Conservation (phyloP, 2,113 vertebrate species). For the Lampris megalopsis region DNA sequence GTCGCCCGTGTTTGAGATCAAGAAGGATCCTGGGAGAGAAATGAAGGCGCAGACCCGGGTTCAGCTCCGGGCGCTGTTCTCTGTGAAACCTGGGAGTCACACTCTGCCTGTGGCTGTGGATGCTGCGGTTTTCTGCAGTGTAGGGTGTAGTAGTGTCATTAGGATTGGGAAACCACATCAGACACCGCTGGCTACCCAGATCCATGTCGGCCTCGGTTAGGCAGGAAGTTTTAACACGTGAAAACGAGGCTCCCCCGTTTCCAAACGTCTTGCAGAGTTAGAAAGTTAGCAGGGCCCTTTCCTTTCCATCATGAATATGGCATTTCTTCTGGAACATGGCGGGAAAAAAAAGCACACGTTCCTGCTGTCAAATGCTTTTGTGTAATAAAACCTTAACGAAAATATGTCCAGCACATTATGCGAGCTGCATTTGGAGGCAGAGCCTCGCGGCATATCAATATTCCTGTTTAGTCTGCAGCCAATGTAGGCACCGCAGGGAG, state of each 20-base stretch:
- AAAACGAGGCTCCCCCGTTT: constrained; percentile 15
- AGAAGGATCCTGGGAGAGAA: neutral
- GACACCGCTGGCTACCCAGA: constrained; percentile 21
- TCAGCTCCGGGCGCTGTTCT: constrained; percentile 2
- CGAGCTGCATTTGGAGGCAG: constrained; percentile 30
- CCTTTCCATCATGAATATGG: constrained; percentile 10
- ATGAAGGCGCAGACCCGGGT: neutral
- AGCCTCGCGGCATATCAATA: constrained; percentile 57
- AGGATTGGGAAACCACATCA: constrained; percentile 57
- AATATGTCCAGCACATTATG: constrained; percentile 35
- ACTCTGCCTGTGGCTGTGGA: constrained; percentile 17
- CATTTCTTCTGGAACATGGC: neutral
- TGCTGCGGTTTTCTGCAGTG: constrained; percentile 34
- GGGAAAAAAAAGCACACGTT: neutral
- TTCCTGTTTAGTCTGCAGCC: constrained; percentile 64
- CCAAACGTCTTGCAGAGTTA: constrained; percentile 21
- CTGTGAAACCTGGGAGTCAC: constrained; percentile 25
- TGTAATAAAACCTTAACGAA: constrained; percentile 20
- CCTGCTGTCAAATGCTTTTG: neutral
- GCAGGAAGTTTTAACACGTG: constrained; percentile 37
- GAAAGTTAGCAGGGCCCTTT: constrained; percentile 21
- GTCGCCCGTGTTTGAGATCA: neutral
- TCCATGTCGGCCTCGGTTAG: constrained; percentile 48
- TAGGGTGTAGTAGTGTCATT: constrained; percentile 35
- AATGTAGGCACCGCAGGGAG: constrained; percentile 49